phyloP scores from a whole-genome alignment of 2,797 vertebrate genomes.

The Rhinoraja longicauda region DNA sequence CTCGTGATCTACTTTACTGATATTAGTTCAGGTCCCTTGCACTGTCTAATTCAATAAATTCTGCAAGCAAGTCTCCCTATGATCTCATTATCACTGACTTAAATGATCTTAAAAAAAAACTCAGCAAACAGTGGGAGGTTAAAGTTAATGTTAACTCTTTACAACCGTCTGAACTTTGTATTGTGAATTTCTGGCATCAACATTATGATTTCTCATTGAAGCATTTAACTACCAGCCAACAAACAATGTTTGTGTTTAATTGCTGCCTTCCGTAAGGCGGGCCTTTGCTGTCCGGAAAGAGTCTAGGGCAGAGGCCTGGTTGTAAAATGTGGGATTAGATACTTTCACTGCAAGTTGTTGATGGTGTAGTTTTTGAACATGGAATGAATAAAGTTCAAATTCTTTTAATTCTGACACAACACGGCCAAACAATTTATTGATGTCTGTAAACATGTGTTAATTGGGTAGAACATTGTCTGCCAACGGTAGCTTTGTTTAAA shows the following conservation, averaged over 20 bases:
- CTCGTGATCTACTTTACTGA: constrained; percentile 16
- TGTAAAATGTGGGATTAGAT: not conserved
- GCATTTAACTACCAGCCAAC: not conserved
- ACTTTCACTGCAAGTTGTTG: not conserved
- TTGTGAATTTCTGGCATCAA: not conserved
- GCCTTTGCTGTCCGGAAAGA: not conserved
- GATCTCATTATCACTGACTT: constrained; percentile 10
- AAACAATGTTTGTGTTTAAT: not conserved
- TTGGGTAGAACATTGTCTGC: no score
- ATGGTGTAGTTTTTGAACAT: not conserved
- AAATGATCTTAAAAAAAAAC: not conserved
- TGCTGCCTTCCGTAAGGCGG: no score
- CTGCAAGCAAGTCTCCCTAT: not conserved
- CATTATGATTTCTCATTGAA: not conserved
- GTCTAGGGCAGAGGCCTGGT: not conserved
- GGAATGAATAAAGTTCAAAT: not conserved
- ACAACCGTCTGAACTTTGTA: not conserved
- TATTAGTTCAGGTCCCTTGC: not conserved
- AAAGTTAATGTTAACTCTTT: constrained; percentile 16
- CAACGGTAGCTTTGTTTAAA: no score
- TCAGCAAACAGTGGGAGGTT: not conserved
- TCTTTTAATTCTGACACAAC: not conserved
- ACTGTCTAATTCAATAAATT: constrained; percentile 25
- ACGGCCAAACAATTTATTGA: not conserved
- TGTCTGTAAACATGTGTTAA: no score